Conservation (phyloP, 2,888 invertebrate species). For the Tetragonisca angustula region DNA sequence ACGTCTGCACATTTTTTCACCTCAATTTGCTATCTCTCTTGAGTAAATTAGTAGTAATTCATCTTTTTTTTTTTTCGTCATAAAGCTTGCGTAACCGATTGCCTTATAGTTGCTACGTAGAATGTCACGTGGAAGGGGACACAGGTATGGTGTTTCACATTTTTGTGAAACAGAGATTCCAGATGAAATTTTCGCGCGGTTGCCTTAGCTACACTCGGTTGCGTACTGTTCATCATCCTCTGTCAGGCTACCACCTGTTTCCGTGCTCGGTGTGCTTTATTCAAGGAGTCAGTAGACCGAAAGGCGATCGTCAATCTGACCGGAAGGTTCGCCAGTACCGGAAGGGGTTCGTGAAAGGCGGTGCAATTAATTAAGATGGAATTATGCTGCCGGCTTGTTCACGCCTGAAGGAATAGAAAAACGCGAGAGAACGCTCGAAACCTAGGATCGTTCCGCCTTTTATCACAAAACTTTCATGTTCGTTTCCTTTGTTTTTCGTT, state of each 20-base stretch:
- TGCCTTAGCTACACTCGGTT: slow-evolving; percentile 17
- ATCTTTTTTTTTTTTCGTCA: neutral
- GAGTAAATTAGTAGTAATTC: neutral
- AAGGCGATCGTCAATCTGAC: slow-evolving; percentile 61
- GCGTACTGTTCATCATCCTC: slow-evolving; percentile 44
- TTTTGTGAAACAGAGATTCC: slow-evolving; percentile 15
- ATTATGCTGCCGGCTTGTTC: slow-evolving; percentile 40
- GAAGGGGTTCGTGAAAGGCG: slow-evolving; percentile 57
- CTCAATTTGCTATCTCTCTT: neutral
- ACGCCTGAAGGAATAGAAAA: slow-evolving; percentile 42
- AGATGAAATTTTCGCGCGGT: slow-evolving; percentile 33
- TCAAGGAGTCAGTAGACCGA: slow-evolving; percentile 57
- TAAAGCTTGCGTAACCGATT: neutral
- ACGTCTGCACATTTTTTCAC: neutral
- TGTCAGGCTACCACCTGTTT: slow-evolving; percentile 34
- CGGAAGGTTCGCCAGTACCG: slow-evolving; percentile 55
- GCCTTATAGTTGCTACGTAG: neutral
- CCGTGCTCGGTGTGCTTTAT: slow-evolving; percentile 42
- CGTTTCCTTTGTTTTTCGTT: too few species aligned
- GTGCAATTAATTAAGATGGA: slow-evolving; percentile 58
- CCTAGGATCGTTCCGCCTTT: neutral
- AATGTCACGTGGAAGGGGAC: neutral
- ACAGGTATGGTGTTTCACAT: neutral
- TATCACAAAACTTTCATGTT: neutral
- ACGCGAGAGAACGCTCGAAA: neutral